Percentiles rank a stretch among this genome's conserved stretches.
Conservation (phyloP, 1,140 invertebrate genomes). For the Lepidurus packardi region DNA sequence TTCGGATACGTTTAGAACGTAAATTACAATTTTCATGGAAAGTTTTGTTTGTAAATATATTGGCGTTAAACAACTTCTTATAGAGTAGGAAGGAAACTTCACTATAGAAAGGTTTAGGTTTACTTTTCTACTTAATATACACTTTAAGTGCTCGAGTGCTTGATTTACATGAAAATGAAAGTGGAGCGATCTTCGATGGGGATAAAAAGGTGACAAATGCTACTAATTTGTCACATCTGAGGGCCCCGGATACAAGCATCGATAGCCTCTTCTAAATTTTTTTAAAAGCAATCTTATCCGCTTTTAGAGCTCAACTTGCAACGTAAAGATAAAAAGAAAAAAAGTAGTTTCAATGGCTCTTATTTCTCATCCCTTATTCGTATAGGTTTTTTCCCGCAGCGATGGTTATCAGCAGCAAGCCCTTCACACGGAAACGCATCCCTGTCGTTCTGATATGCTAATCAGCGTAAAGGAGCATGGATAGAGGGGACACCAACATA, state of each 20-base stretch:
- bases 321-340: neutral
- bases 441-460: constrained; percentile 18
- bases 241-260: constrained; percentile 6
- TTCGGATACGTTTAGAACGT: too few relatives aligned
- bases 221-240: constrained; percentile 2
- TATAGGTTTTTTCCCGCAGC: neutral
- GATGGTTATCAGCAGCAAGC: constrained; percentile 9
- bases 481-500: neutral
- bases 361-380: constrained; percentile 1
- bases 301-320: neutral
- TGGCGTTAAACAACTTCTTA: too few relatives aligned
- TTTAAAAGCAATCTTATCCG: constrained; percentile 15
- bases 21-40: too few relatives aligned
- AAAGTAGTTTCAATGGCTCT: neutral
- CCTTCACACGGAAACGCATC: constrained; percentile 20
- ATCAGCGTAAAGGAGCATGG: constrained; percentile 14
- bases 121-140: neutral
- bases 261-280: neutral
- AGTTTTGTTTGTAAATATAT: too few relatives aligned
- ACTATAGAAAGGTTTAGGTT: too few relatives aligned
- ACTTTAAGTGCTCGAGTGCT: neutral
- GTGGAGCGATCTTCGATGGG: neutral
- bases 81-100: too few relatives aligned
- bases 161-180: constrained; percentile 16
- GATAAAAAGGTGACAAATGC: constrained; percentile 19